These are phyloP conservation scores for Melanotaenia duboulayi DNA, from an alignment of 2,113 vertebrate species.

Conservation along the genomic window DNA sequence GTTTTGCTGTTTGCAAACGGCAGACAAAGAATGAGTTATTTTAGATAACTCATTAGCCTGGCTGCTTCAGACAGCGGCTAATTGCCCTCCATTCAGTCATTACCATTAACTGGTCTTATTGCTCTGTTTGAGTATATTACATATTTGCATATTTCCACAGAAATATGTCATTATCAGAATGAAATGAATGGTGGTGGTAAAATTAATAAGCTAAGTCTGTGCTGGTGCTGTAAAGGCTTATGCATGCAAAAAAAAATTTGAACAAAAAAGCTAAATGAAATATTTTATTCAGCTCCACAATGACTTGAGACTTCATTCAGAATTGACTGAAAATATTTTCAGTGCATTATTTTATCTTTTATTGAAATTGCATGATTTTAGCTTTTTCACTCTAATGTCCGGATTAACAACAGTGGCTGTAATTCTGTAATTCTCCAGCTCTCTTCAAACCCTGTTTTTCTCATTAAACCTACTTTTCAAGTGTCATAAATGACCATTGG, in stretches of 20 bases:
- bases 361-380: conserved; percentile 42
- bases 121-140: conserved; percentile 64
- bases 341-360: conserved; percentile 40
- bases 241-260: conserved; percentile 41
- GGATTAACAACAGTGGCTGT: conserved; percentile 29
- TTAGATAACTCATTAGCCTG: conserved; percentile 64
- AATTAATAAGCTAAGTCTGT: conserved; percentile 68
- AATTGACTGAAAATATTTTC: conserved; percentile 61
- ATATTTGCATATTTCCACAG: conserved; percentile 58
- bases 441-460: conserved; percentile 41
- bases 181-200: conserved; percentile 35
- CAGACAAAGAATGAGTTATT: conserved; percentile 58
- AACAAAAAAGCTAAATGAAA: conserved; percentile 74
- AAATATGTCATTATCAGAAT: conserved; percentile 71
- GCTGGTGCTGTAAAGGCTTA: conserved; percentile 55
- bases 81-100: conserved; percentile 70
- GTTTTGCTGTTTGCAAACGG: conserved; percentile 46
- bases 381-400: conserved; percentile 34
- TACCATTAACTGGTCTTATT: conserved; percentile 71
- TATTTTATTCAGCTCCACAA: conserved; percentile 63
- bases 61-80: conserved; percentile 56
- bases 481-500: conserved; percentile 50
- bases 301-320: conserved; percentile 48
- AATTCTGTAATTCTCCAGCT: conserved; percentile 41
- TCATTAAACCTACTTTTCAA: conserved; percentile 57